A percentile compares a stretch with the other conserved stretches of the same genome.
These are phyloP conservation scores for Circaetus gallicus DNA, from an alignment of 2,113 vertebrate species.

Conservation along the genomic window DNA sequence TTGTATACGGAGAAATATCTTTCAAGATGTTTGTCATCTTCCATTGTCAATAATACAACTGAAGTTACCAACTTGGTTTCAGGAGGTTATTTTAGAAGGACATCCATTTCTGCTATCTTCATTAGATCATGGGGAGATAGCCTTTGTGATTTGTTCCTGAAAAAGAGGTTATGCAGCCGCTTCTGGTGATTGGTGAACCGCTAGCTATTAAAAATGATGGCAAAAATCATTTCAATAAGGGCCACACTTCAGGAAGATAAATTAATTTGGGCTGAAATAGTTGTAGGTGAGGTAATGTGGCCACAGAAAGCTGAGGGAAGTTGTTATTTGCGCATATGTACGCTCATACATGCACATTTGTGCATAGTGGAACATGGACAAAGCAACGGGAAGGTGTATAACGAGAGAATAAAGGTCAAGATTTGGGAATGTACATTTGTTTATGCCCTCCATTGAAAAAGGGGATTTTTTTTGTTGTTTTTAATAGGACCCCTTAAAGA, in stretches of 20 bases:
- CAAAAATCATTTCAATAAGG: not conserved
- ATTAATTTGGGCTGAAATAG: not conserved
- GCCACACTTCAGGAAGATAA: not conserved
- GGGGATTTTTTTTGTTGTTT: fast-evolving
- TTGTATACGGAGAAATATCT: not conserved
- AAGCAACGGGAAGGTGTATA: not conserved
- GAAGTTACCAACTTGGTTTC: not conserved
- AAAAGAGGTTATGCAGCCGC: not conserved
- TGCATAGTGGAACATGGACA: not conserved
- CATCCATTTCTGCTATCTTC: not conserved
- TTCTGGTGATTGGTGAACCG: not conserved
- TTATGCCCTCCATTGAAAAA: not conserved
- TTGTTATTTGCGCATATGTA: not conserved
- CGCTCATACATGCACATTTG: not conserved
- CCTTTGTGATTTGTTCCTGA: not conserved
- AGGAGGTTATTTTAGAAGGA: not conserved
- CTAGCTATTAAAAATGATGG: not conserved
- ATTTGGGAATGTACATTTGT: not conserved
- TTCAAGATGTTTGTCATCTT: not conserved
- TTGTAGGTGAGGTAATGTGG: not conserved
- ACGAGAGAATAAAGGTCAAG: not conserved
- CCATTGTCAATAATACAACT: not conserved
- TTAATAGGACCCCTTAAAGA: not conserved
- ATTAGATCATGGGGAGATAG: not conserved
- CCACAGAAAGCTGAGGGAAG: not conserved